Evolutionary conservation across 2,888 invertebrate species (phyloP), one percentile per base, ranked within the genome.

Genomic region (Brachyopa scutellaris): DNA sequence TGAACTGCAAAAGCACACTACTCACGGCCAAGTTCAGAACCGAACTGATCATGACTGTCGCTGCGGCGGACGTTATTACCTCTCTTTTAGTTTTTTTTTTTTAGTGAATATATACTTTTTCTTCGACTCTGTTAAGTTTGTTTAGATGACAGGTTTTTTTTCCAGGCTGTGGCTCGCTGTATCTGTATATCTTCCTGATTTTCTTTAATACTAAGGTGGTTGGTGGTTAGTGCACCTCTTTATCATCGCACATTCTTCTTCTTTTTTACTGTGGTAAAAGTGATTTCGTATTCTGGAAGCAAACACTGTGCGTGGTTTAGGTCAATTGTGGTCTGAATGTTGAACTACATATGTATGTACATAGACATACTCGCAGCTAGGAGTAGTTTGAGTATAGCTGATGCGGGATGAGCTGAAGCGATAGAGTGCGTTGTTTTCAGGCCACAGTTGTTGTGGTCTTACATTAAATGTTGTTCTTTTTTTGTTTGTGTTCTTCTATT

Each of bases 11-110:
- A 47, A 53, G 11, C 19, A 73, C 67, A 31, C 82, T 72, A 66
- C 82, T 82, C 82, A 82, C 77, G 82, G 82, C 82, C 82, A 82
- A 82, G 82, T 77, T 82, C 82, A 82, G 72, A 82, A 77, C 77
- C 66, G 38, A 77, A 82, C 82, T 82, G 82, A 82, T 77, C 70
- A 36, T 77, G 77, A 67, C 66, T 66, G 36, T 42, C 66, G 82
- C 77, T 61, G 59, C 55, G 7, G 61, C 53, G 59, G 33, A 77
- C 72, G 77, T 66, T 29, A 66, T 76, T 47, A 82, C 82, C 82
- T 82, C 77, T 77, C 72, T 47, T 26, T 26, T 29, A 36, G 38
- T 23, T 59, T 66, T 57, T 59, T 40, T 38, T 29, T 9, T 36
- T 62, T 53, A 36, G 33, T 59, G 57, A 59, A 45, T 42, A 51